Conservation (phyloP, 2,113 vertebrate genomes). For the Martes martes region DNA sequence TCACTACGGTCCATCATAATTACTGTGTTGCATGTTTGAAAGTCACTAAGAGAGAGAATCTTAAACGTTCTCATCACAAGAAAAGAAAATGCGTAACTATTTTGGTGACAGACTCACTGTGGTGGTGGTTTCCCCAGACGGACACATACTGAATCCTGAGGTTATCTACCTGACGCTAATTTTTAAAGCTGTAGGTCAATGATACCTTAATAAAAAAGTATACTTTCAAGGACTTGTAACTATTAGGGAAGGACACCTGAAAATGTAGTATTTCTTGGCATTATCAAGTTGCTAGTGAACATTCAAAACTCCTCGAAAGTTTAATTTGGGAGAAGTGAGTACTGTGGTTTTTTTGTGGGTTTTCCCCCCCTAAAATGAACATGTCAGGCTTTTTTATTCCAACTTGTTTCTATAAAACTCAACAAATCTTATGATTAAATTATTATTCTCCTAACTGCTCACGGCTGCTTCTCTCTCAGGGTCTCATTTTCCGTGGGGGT, state of each 20-base stretch:
- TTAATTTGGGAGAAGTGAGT: neutral
- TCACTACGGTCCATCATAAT: neutral
- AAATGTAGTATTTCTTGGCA: neutral
- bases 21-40: neutral
- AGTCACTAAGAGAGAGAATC: neutral
- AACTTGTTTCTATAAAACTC: slow-evolving; percentile 61
- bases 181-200: neutral
- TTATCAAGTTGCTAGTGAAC: neutral
- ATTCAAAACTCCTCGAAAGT: neutral
- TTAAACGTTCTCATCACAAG: neutral
- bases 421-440: slow-evolving; percentile 74
- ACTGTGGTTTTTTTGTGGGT: no score
- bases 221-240: neutral
- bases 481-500: neutral
- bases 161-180: neutral
- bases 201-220: neutral
- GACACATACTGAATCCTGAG: neutral
- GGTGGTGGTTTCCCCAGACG: neutral
- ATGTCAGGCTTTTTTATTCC: slow-evolving; percentile 68
- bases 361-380: neutral
- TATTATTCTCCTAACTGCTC: slow-evolving; percentile 35
- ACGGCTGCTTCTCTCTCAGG: neutral
- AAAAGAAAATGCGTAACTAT: neutral
- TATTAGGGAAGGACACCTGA: neutral
- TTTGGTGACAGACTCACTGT: neutral